Conservation (phyloP, 1,140 invertebrate species). For the Tetramorium parvispinum region DNA sequence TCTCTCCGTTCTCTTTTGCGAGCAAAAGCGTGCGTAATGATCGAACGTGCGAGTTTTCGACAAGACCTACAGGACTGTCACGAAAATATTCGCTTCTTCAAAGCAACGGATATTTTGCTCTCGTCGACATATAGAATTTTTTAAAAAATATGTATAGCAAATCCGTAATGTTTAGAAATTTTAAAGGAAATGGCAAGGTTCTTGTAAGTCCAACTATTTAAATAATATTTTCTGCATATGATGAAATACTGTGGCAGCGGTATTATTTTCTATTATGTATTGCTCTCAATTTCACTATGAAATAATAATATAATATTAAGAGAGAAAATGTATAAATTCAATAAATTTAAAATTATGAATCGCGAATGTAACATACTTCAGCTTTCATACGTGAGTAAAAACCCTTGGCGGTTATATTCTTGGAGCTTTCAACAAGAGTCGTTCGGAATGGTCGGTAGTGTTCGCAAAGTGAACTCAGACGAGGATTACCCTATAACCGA, state of each 20-base stretch:
- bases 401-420: slow-evolving; percentile 31
- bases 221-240: neutral
- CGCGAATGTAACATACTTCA: neutral
- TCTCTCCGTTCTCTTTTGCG: slow-evolving; percentile 20
- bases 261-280: neutral
- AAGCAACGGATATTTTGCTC: neutral
- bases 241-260: neutral
- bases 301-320: slow-evolving; percentile 4
- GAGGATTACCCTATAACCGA: slow-evolving; percentile 29
- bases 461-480: slow-evolving; percentile 29
- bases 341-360: slow-evolving; percentile 11
- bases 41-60: neutral
- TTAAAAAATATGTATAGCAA: neutral
- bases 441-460: slow-evolving; percentile 26
- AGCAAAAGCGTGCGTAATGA: slow-evolving; percentile 33
- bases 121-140: neutral
- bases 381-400: slow-evolving; percentile 22
- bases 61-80: neutral
- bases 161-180: neutral
- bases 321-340: neutral
- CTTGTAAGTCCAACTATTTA: neutral
- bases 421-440: slow-evolving; percentile 50
- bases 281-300: neutral
- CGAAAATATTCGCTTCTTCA: slow-evolving; percentile 2
- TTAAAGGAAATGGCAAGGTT: neutral